Percentiles rank a stretch among this genome's conserved stretches.
These are phyloP conservation scores for Phragmatobia fuliginosa DNA, from an alignment of 2,888 invertebrate genomes.

Conservation along the genomic window DNA sequence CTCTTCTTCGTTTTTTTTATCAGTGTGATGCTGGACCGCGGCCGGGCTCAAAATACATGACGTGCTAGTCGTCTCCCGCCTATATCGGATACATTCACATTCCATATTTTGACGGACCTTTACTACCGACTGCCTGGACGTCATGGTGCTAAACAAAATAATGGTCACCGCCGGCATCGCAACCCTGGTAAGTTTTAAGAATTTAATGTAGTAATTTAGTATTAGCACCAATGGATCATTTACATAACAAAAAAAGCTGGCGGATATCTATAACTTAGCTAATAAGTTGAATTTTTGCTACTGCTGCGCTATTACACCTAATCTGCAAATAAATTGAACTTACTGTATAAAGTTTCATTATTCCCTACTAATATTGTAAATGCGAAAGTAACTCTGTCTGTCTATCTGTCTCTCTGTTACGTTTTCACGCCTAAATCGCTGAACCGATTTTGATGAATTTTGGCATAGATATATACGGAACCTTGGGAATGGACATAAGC, in stretches of 20 bases:
- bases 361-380: no score
- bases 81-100: slow-evolving; percentile 23
- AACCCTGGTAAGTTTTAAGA: slow-evolving; percentile 57
- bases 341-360: neutral
- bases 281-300: neutral
- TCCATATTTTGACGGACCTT: slow-evolving; percentile 11
- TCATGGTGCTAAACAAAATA: slow-evolving; percentile 55
- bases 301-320: slow-evolving; percentile 8
- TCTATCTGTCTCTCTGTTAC: no score
- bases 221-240: neutral
- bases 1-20: slow-evolving; percentile 38
- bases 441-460: no score
- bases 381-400: no score
- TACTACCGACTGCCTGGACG: slow-evolving; percentile 17
- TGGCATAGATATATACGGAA: no score
- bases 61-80: slow-evolving; percentile 23
- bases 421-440: no score
- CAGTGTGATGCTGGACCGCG: slow-evolving; percentile 62
- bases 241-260: neutral
- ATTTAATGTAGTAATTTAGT: neutral
- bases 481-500: no score
- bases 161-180: slow-evolving; percentile 60
- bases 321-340: neutral
- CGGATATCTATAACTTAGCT: neutral
- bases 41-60: slow-evolving; percentile 35